A percentile compares a stretch with the other conserved stretches of the same genome.
Evolutionary conservation across 2,797 vertebrate genomes (phyloP).

Genomic region (Hapalemur alaotrensis): DNA sequence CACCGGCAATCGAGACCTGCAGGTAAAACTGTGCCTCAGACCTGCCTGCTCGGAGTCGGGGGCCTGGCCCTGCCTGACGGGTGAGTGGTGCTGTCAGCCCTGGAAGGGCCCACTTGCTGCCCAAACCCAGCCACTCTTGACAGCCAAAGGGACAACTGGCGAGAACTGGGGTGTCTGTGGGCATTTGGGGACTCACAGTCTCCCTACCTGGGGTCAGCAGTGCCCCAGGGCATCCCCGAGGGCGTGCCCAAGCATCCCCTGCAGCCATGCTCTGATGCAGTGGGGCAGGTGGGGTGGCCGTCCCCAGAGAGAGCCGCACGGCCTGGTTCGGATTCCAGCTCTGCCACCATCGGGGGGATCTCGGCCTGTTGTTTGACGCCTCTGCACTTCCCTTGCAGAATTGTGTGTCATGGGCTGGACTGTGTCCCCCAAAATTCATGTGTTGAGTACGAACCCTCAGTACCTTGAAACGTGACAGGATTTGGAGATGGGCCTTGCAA

Average conservation of each 20-base stretch:
- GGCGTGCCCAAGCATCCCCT: neutral
- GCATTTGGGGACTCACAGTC: neutral
- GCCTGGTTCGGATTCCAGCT: neutral
- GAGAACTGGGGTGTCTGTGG: neutral
- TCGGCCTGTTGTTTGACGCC: neutral
- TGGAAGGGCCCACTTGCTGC: too few species aligned
- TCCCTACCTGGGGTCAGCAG: neutral
- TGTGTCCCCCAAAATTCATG: neutral
- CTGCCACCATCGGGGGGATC: neutral
- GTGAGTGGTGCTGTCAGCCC: too few species aligned
- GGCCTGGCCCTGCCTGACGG: neutral
- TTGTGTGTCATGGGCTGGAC: neutral
- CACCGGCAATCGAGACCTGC: accelerated
- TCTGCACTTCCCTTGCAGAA: neutral
- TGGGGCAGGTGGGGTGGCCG: neutral
- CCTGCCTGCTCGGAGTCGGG: too few species aligned
- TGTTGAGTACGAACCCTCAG: too few species aligned
- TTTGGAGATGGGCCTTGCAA: too few species aligned
- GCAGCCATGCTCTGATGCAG: neutral
- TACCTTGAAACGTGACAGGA: neutral
- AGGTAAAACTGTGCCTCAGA: neutral
- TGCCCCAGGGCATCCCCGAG: neutral
- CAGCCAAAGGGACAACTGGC: neutral
- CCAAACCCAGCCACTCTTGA: neutral
- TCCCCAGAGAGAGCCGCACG: neutral